Conservation (phyloP, 2,888 invertebrate species). For the Mechanitis mazaeus region DNA sequence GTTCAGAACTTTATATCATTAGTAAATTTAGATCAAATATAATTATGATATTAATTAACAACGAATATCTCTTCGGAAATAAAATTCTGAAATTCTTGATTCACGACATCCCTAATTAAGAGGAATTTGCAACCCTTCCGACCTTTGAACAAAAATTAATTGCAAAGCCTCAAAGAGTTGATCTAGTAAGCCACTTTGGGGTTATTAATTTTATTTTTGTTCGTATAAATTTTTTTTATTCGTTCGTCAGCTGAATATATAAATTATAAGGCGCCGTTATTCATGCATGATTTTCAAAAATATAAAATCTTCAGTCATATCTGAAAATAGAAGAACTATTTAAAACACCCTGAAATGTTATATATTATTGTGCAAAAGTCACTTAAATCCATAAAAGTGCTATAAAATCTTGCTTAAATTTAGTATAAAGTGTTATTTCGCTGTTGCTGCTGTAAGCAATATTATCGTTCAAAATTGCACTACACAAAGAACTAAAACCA, state of each 20-base stretch:
- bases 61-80: neutral
- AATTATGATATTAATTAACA: neutral
- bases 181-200: slow-evolving; percentile 12
- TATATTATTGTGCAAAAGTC: too few species aligned
- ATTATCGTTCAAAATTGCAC: slow-evolving; percentile 6
- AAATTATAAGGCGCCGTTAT: neutral
- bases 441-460: slow-evolving; percentile 1
- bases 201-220: slow-evolving; percentile 8
- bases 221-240: neutral
- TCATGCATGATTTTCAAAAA: too few species aligned
- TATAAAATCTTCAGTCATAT: too few species aligned
- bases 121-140: slow-evolving; percentile 33
- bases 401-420: neutral
- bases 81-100: slow-evolving; percentile 15
- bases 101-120: slow-evolving; percentile 30
- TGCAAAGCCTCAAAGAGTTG: slow-evolving; percentile 18
- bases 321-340: too few species aligned
- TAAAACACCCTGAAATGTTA: too few species aligned
- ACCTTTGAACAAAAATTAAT: slow-evolving; percentile 25
- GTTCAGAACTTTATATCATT: too few species aligned
- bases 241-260: neutral
- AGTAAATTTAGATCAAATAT: neutral
- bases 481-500: slow-evolving; percentile 3
- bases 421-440: neutral
- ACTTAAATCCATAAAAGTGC: neutral